These are phyloP conservation scores for Ictalurus furcatus DNA, from an alignment of 2,113 vertebrate genomes.

Conservation along the genomic window DNA sequence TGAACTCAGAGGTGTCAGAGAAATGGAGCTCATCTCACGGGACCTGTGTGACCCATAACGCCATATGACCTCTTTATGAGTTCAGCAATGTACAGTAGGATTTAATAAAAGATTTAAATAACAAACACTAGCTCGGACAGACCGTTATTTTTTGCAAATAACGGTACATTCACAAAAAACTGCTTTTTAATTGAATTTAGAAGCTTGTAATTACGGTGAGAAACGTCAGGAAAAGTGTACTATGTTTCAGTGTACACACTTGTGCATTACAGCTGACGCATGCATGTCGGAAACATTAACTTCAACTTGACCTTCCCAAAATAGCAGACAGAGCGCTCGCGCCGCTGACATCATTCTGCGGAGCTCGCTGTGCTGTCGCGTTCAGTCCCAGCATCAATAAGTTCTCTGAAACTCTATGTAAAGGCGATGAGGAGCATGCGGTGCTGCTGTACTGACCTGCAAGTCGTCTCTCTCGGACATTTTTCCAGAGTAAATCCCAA, in stretches of 20 bases:
- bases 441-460: conserved; percentile 81
- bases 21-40: not conserved
- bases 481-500: conserved; percentile 93
- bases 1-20: not conserved
- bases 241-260: not conserved
- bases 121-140: not conserved
- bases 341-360: conserved; percentile 11
- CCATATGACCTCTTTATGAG: not conserved
- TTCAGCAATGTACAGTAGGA: not conserved
- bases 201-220: conserved; percentile 35
- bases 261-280: not conserved
- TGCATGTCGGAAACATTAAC: conserved; percentile 57
- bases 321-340: conserved; percentile 48
- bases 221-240: not conserved
- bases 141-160: not conserved
- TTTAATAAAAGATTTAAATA: not conserved
- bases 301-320: conserved; percentile 73
- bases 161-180: not conserved
- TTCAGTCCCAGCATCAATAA: not conserved
- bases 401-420: not conserved
- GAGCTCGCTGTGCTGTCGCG: not conserved
- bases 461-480: conserved; percentile 87
- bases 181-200: conserved; percentile 57
- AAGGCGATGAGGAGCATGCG: not conserved
- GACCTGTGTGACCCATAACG: not conserved